Evolutionary conservation across 53 echinoderm and acorn worm species (phyloP).

Genomic region (Holothuria leucospilota): DNA sequence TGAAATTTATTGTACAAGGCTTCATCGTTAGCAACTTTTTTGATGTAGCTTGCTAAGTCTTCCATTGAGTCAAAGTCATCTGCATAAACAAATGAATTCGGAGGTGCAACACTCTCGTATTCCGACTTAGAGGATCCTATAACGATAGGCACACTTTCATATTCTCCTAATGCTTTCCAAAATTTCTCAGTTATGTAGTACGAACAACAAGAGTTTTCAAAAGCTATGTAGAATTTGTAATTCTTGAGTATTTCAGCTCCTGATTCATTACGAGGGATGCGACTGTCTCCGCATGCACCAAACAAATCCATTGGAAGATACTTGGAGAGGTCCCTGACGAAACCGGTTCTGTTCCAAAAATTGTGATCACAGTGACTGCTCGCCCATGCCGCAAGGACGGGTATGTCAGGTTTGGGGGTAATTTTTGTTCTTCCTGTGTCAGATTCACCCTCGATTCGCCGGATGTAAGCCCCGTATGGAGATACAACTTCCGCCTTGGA

Average conservation of each 20-base stretch:
- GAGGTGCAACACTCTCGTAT: slow-evolving; percentile 16
- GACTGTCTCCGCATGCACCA: too few relatives aligned
- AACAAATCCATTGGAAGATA: too few relatives aligned
- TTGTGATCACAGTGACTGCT: slow-evolving; percentile 8
- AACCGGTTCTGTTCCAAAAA: slow-evolving; percentile 8
- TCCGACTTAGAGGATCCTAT: slow-evolving; percentile 10
- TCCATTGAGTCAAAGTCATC: slow-evolving; percentile 25
- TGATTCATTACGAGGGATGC: too few relatives aligned
- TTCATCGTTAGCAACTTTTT: background rate
- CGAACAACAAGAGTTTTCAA: slow-evolving; percentile 9
- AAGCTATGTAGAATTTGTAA: slow-evolving; percentile 3
- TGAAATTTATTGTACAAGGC: background rate
- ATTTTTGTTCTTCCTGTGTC: background rate
- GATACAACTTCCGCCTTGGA: background rate
- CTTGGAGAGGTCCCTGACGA: background rate
- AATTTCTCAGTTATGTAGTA: slow-evolving; percentile 36
- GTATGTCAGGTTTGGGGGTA: background rate
- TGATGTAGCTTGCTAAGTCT: background rate
- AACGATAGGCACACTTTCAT: slow-evolving; percentile 19
- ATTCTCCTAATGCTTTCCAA: background rate
- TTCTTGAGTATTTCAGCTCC: background rate
- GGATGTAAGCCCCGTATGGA: background rate
- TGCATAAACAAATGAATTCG: slow-evolving; percentile 18
- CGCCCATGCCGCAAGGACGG: background rate
- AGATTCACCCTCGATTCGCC: background rate